Evolutionary conservation across 2,797 vertebrate genomes (phyloP), one percentile per base, ranked within the genome.

Genomic region (Dryobates pubescens): DNA sequence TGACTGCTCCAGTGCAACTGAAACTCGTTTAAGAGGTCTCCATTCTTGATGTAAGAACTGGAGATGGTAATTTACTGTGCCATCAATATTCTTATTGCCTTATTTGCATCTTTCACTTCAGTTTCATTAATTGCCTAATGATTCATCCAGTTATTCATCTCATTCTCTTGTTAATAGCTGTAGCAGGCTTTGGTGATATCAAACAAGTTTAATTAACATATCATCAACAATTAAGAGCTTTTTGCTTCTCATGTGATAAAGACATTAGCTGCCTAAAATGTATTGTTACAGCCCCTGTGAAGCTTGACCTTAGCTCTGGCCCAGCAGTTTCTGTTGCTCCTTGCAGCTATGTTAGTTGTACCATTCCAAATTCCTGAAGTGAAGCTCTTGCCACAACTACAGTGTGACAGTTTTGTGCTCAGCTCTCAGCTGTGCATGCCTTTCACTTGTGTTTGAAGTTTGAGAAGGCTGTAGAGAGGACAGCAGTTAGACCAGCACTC

Each of bases 41-140:
- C 13, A 10, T 77, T 89, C 36, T 30, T 83, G 32, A 53, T 51
- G 26, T 20, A 71, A 58, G 74, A 70, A 26, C 58, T 79, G 58
- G 64, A 76, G 88, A 47, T 53, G 36, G 23, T 73, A 54, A n/a
- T 82, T 93, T 56, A 57, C 71, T 6, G 6, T 58, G 23, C 65
- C 43, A 53, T 72, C 56, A 26, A 13, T 91, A 38, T 91, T 95
- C 64, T 90, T n/a, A 29, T 26, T 94, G 26, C 82, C 65, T 88
- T 86, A 89, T 93, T 96, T 94, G 59, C 78, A 78, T 92, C 70
- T 90, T 92, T 87, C 34, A 59, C 58, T 91, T 96, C 58, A 72
- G 82, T 88, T 87, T 91, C 90, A 92, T 93, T 94, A 95, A 84
- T 94, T 90, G 56, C 69, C 51, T 94, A 93, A 91, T 90, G 83